Evolutionary conservation across 2,888 invertebrate genomes (phyloP).

Genomic region (Nemurella pictetii): DNA sequence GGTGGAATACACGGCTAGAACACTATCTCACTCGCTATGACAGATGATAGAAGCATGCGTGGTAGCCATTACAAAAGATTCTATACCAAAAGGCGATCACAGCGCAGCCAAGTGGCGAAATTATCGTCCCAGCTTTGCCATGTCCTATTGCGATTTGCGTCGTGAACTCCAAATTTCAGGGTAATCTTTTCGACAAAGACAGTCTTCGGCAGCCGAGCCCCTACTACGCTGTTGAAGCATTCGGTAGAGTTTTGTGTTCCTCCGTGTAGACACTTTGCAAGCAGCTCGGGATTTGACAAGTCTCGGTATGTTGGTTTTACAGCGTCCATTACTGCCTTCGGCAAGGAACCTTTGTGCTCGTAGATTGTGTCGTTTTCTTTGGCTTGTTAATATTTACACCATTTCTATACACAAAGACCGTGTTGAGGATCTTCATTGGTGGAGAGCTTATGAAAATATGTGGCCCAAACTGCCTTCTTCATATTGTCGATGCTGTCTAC

Average conservation of each 20-base stretch:
- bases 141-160: too few relatives aligned
- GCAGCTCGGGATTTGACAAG: slow-evolving; percentile 23
- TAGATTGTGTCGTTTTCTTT: slow-evolving; percentile 33
- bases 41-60: too few relatives aligned
- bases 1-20: too few relatives aligned
- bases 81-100: too few relatives aligned
- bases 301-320: slow-evolving; percentile 35
- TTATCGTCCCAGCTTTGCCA: too few relatives aligned
- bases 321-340: slow-evolving; percentile 30
- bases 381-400: slow-evolving; percentile 44
- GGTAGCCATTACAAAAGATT: too few relatives aligned
- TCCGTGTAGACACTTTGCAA: slow-evolving; percentile 28
- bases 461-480: slow-evolving; percentile 44
- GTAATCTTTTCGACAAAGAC: slow-evolving; percentile 41
- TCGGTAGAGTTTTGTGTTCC: slow-evolving; percentile 40
- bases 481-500: slow-evolving; percentile 42
- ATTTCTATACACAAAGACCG: slow-evolving; percentile 42
- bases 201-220: slow-evolving; percentile 43
- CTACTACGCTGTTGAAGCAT: slow-evolving; percentile 41
- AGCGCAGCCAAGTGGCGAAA: too few relatives aligned
- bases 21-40: too few relatives aligned
- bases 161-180: slow-evolving; percentile 39
- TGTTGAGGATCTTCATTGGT: slow-evolving; percentile 44
- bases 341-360: slow-evolving; percentile 30
- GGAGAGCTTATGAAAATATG: slow-evolving; percentile 43